A percentile compares a stretch with the other conserved stretches of the same genome.
Conservation (phyloP, 2,113 vertebrate genomes). For the Corythornis madagascariensis region DNA sequence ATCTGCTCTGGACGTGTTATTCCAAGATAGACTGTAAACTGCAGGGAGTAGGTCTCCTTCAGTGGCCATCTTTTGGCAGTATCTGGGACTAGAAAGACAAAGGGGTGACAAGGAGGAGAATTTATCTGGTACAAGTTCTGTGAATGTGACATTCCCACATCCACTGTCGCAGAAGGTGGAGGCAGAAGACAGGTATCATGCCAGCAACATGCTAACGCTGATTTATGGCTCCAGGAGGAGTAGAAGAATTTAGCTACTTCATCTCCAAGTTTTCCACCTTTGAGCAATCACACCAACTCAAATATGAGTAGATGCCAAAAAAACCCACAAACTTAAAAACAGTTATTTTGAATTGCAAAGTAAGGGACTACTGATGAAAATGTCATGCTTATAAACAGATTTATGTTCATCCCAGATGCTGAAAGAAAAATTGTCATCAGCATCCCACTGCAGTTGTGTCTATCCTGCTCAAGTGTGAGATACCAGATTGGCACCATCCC, state of each 20-base stretch:
- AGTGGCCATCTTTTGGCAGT: not conserved
- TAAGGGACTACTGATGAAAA: not conserved
- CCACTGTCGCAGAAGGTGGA: not conserved
- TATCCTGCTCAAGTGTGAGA: not conserved
- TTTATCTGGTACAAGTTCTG: not conserved
- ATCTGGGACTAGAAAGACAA: not conserved
- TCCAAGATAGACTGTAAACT: not conserved
- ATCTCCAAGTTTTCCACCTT: not conserved
- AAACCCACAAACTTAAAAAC: not conserved
- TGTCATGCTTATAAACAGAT: not conserved
- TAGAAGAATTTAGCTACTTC: not conserved
- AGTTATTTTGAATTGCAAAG: not conserved
- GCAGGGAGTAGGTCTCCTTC: not conserved
- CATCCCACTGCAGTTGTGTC: conserved; percentile 9
- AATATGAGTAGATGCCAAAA: not conserved
- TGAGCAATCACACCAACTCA: not conserved
- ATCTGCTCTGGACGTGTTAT: not conserved
- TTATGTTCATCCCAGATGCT: not conserved
- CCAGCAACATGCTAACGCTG: not conserved
- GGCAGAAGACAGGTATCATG: not conserved
- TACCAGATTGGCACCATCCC: conserved; percentile 18
- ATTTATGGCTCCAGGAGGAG: conserved; percentile 1
- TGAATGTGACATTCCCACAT: not conserved
- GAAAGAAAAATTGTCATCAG: conserved; percentile 5
- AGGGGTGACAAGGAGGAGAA: not conserved